phyloP scores from a whole-genome alignment of 1,140 invertebrate genomes.

The Zelostemma sp. region DNA sequence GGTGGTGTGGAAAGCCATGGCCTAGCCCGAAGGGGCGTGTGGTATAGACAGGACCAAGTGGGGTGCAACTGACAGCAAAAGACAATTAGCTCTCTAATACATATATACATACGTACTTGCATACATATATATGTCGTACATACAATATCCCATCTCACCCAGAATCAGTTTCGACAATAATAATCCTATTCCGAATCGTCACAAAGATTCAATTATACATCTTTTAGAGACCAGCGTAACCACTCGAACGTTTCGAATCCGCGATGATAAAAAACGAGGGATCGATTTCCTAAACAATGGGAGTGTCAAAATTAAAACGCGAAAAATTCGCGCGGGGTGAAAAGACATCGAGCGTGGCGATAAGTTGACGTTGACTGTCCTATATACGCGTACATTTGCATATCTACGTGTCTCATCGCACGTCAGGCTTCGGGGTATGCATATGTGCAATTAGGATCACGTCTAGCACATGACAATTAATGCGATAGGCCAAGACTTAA shows the following conservation, averaged over 20 bases:
- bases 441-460: conserved; percentile 39
- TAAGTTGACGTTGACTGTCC: conserved; percentile 15
- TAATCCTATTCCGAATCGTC: background rate
- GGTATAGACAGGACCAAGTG: conserved; percentile 63
- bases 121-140: conserved; percentile 19
- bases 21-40: conserved; percentile 57
- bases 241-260: too few species aligned
- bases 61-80: conserved; percentile 65
- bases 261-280: background rate
- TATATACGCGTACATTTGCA: conserved; percentile 10
- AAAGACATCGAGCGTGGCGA: background rate
- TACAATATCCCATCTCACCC: conserved; percentile 38
- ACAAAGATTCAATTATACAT: background rate
- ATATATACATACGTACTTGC: conserved; percentile 29
- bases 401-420: conserved; percentile 29
- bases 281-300: background rate
- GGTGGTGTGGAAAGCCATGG: conserved; percentile 49
- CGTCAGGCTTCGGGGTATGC: conserved; percentile 27
- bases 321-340: background rate
- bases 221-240: too few species aligned
- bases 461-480: conserved; percentile 48
- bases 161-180: conserved; percentile 16
- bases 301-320: background rate
- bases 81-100: conserved; percentile 64
- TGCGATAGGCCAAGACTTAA: conserved; percentile 28